These are phyloP conservation scores for Sicus ferrugineus DNA, from an alignment of 2,888 invertebrate species.

Conservation along the genomic window DNA sequence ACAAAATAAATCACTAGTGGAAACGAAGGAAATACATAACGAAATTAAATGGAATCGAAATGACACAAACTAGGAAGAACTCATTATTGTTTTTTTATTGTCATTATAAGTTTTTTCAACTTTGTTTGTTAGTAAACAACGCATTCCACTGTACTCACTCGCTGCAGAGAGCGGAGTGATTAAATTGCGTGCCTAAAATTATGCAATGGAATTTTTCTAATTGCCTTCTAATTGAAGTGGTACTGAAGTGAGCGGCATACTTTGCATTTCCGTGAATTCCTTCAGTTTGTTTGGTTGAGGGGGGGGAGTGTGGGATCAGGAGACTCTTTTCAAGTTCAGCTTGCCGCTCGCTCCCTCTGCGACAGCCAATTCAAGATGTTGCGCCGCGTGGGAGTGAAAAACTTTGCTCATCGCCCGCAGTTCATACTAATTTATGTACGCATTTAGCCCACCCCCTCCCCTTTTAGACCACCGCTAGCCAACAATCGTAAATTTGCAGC, in stretches of 20 bases:
- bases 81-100: too few species aligned
- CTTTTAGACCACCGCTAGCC: not conserved
- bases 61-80: too few species aligned
- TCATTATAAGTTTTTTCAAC: too few species aligned
- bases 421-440: conserved; percentile 32
- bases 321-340: conserved; percentile 32
- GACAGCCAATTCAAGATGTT: not conserved
- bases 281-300: not conserved
- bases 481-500: conserved; percentile 1
- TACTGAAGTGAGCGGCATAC: not conserved
- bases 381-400: not conserved
- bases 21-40: too few species aligned
- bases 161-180: too few species aligned
- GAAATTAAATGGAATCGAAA: too few species aligned
- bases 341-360: not conserved
- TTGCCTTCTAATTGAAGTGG: not conserved
- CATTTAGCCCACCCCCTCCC: not conserved
- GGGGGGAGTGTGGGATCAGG: not conserved
- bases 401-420: conserved; percentile 13
- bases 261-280: not conserved
- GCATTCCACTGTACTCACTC: too few species aligned
- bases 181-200: not conserved
- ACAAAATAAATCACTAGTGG: too few species aligned
- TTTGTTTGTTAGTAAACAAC: too few species aligned
- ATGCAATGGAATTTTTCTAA: not conserved